phyloP scores from a whole-genome alignment of 2,797 vertebrate genomes.

The Melanogrammus aeglefinus region DNA sequence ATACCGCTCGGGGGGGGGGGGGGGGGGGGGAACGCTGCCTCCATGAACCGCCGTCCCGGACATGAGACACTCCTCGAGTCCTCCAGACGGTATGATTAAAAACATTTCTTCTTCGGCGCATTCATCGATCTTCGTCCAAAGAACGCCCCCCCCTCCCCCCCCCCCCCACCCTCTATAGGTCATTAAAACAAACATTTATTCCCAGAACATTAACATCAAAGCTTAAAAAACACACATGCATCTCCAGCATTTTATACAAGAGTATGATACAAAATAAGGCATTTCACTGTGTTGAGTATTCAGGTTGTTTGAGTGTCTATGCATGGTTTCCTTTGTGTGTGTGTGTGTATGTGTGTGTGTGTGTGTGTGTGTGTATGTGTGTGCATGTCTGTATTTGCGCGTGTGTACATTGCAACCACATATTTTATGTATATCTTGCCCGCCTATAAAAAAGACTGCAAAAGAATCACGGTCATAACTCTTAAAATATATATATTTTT shows the following conservation, averaged over 20 bases:
- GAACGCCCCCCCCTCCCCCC: conserved; percentile 4
- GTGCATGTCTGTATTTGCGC: conserved; percentile 26
- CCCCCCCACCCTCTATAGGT: neutral
- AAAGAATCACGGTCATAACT: conserved; percentile 89
- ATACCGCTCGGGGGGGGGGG: too few relatives aligned
- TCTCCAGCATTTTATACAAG: conserved; percentile 95
- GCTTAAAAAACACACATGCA: conserved; percentile 92
- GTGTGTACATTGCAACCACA: conserved; percentile 81
- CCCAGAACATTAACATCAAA: conserved; percentile 70
- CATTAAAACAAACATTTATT: conserved; percentile 6
- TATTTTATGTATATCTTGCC: conserved; percentile 87
- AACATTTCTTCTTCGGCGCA: neutral
- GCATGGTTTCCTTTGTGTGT: conserved; percentile 29
- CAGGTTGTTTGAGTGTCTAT: conserved; percentile 64
- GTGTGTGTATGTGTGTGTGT: conserved; percentile 23
- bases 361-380: conserved; percentile 19
- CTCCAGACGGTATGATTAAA: neutral
- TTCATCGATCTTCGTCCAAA: neutral
- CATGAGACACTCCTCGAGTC: too few relatives aligned
- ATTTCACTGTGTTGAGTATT: conserved; percentile 83
- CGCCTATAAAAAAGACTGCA: conserved; percentile 99
- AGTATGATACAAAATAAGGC: conserved; percentile 99
- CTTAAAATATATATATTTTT: conserved; percentile 82
- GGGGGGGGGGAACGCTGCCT: too few relatives aligned
- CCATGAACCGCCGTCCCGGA: too few relatives aligned